A percentile compares a stretch with the other conserved stretches of the same genome.
Conservation (phyloP, 1,140 invertebrate species). For the Tetramorium simillimum region DNA sequence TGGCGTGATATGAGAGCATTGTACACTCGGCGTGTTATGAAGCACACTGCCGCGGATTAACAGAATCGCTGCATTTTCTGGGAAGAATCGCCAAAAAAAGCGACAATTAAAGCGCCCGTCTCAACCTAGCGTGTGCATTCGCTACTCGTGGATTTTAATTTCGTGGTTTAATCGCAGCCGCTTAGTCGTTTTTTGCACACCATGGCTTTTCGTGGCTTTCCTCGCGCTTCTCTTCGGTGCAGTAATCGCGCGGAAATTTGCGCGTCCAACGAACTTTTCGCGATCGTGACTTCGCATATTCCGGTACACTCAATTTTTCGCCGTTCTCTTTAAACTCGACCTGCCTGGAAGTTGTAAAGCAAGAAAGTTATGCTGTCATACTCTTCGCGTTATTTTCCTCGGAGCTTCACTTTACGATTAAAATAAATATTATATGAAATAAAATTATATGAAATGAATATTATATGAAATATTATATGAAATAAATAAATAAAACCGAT, state of each 20-base stretch:
- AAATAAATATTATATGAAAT: not conserved
- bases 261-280: constrained; percentile 25
- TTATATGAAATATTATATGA: not conserved
- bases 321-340: not conserved
- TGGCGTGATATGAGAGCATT: not conserved
- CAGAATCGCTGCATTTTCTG: constrained; percentile 32
- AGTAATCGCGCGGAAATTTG: constrained; percentile 37
- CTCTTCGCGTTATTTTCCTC: not conserved
- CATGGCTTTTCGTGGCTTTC: not conserved
- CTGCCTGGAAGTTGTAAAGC: not conserved
- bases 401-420: not conserved
- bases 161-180: constrained; percentile 36
- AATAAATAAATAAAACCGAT: not conserved
- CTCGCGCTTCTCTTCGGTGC: not conserved
- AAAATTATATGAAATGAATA: too few species aligned
- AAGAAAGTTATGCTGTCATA: not conserved
- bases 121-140: not conserved
- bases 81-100: not conserved
- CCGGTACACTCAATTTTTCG: constrained; percentile 5
- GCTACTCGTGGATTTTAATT: constrained; percentile 57
- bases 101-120: constrained; percentile 9
- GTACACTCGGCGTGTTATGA: constrained; percentile 20
- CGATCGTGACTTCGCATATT: constrained; percentile 35
- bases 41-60: constrained; percentile 9
- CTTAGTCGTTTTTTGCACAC: constrained; percentile 14